These are phyloP conservation scores for Gobionotothen gibberifrons DNA, from an alignment of 2,797 vertebrate genomes.

Conservation along the genomic window DNA sequence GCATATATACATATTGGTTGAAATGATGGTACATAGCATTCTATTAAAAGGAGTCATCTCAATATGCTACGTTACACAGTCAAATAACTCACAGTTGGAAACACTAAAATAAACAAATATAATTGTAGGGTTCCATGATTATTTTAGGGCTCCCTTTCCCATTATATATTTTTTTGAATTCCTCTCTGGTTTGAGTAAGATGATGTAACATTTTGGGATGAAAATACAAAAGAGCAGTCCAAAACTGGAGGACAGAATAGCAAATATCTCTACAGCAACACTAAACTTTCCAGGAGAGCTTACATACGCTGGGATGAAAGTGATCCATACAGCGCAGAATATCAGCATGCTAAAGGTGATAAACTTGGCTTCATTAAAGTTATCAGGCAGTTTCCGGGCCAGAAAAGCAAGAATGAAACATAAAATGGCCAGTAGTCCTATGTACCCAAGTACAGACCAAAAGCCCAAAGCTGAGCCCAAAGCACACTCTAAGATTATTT, in stretches of 20 bases:
- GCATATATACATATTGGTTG: background rate
- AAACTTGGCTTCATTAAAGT: conserved; percentile 80
- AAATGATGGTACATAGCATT: too few species aligned
- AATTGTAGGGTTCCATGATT: background rate
- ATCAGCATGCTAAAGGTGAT: conserved; percentile 83
- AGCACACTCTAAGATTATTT: conserved; percentile 28
- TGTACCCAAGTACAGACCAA: conserved; percentile 80
- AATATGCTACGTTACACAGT: background rate
- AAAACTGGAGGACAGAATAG: conserved; percentile 81
- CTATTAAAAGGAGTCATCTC: background rate
- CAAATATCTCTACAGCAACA: conserved; percentile 83
- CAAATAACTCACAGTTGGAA: background rate
- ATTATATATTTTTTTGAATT: conserved; percentile 71
- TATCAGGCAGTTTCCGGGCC: conserved; percentile 76
- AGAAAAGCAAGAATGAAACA: conserved; percentile 79
- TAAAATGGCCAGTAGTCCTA: conserved; percentile 76
- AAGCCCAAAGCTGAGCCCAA: conserved; percentile 58
- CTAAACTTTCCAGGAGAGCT: conserved; percentile 83
- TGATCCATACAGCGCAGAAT: conserved; percentile 79
- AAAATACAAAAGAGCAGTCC: conserved; percentile 80
- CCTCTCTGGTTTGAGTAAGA: conserved; percentile 73
- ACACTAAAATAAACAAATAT: too few species aligned
- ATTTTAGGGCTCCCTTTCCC: conserved; percentile 29
- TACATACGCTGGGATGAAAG: conserved; percentile 80
- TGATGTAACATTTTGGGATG: conserved; percentile 81